phyloP scores from a whole-genome alignment of 2,113 vertebrate genomes.

The Amblyornis subalaris region DNA sequence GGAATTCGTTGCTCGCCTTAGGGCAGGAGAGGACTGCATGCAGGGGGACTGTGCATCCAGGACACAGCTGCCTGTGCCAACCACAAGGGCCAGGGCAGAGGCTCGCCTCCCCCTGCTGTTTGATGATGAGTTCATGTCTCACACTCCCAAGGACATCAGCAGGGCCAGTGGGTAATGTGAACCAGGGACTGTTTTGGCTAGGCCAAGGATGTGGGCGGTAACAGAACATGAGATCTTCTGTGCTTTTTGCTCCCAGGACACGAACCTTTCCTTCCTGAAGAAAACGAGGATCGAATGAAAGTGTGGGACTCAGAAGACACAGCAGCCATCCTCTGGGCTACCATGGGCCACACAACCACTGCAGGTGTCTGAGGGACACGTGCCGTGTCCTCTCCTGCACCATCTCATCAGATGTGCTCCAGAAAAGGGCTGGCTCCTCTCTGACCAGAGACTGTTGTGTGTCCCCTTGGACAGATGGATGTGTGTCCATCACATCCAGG shows the following conservation, averaged over 20 bases:
- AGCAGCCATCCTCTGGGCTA: neutral
- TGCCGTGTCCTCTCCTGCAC: neutral
- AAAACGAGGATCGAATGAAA: neutral
- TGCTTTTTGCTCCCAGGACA: neutral
- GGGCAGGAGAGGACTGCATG: neutral
- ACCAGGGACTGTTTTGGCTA: neutral
- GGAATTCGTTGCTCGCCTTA: neutral
- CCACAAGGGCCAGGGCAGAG: neutral
- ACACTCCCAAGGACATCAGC: neutral
- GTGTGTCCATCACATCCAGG: neutral
- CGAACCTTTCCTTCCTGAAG: neutral
- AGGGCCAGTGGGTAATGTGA: neutral
- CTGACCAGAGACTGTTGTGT: neutral
- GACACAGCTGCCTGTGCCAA: neutral
- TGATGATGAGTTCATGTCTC: neutral
- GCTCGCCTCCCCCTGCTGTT: neutral
- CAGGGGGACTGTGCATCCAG: neutral
- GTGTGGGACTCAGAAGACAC: neutral
- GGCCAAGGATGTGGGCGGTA: neutral
- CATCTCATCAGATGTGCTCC: neutral
- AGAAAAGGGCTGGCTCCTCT: neutral
- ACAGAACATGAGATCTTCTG: neutral
- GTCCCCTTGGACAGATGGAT: neutral
- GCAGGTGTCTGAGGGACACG: rapidly evolving
- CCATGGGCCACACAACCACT: rapidly evolving